Evolutionary conservation across 2,888 invertebrate genomes (phyloP), one percentile per base, ranked within the genome.

Genomic region (Ophonus ardosiacus): DNA sequence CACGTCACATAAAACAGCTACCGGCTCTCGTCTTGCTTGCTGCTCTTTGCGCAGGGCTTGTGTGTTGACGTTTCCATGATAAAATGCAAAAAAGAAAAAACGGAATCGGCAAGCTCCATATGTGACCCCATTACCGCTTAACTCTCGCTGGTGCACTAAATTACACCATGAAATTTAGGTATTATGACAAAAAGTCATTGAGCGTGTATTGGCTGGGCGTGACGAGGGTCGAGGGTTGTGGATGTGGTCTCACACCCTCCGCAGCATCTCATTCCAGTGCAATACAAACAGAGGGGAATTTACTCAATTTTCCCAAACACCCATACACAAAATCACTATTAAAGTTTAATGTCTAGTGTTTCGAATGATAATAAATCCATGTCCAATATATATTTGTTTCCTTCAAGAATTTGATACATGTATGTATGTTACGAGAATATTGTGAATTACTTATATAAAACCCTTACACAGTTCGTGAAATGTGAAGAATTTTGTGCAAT

Each of bases 111-210:
- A 17, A 38, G 24, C 31, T 40, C 79, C 87, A 87, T 88, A 87
- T 88, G 87, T 86, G 87, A 86, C 86, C 85, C 84, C 86, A 87
- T 88, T 88, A 87, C 87, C 87, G 87, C 86, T 86, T 87, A 88
- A 90, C 89, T 87, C 90, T 89, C 90, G 81, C 86, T 88, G 89
- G 90, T 88, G 88, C 87, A 86, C 87, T 90, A 90, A 89, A 90
- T 89, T 89, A 89, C 86, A 88, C 89, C 90, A 89, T 90, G 89
- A 90, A 90, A 89, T 90, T 90, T 89, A 86, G 86, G 88, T 88
- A 89, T 89, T 89, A 89, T 88, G 88, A 88, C 88, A 88, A 88
- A 89, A 90, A 89, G 89, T 89, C 87, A 86, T 81, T 81, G 56
- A 31, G 10, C 51, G 68, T 51, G 57, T 78, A 84, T 84, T 84